Evolutionary conservation across 2,113 vertebrate species (phyloP), one percentile per base, ranked within the genome.

Genomic region (Marmota monax): DNA sequence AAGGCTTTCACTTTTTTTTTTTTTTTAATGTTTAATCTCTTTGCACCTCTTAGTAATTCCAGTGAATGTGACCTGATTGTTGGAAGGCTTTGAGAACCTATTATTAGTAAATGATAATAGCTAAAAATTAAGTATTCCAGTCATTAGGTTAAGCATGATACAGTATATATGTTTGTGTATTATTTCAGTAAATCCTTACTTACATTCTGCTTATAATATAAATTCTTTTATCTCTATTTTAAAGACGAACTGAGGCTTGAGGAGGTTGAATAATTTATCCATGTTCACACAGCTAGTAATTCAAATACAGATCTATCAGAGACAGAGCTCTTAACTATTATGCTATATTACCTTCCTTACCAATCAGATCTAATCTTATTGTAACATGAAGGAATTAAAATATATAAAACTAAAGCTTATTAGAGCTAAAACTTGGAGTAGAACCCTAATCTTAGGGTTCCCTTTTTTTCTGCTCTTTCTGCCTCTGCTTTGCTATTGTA

Each of bases 51-150:
- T 82, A 67, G 17, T 90, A 90, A 90, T 79, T 90, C 56, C 29
- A 18, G 32, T 42, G 34, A 92, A 65, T 51, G 2, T 96, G 84
- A 56, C 48, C 53, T 94, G 73, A 79, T 95, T 51, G 39, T 78
- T 90, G 11, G 39, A 94, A 79, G 25, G 48, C 58, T 94, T 84
- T 94, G 34, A 95, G 67, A 93, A 86, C 73, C 85, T 87, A 51
- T 85, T 93, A 67, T 51, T 82, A 73, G 14, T 91, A 96, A 84
- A 74, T 76, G 18, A 39, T 76, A 85, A 13, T 63, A 88, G 17
- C 45, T 80, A 84, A 78, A 79, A 94, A 65, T 92, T 65, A 58
- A 84, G 6, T 95, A 84, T 73, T 86, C 8, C 32, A 83, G 37
- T 48, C 67, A 85, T 80, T 89, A 39, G 10, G 5, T 37, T 94